These are phyloP conservation scores for Eudyptes chrysolophus DNA, from an alignment of 2,113 vertebrate species.

Conservation along the genomic window DNA sequence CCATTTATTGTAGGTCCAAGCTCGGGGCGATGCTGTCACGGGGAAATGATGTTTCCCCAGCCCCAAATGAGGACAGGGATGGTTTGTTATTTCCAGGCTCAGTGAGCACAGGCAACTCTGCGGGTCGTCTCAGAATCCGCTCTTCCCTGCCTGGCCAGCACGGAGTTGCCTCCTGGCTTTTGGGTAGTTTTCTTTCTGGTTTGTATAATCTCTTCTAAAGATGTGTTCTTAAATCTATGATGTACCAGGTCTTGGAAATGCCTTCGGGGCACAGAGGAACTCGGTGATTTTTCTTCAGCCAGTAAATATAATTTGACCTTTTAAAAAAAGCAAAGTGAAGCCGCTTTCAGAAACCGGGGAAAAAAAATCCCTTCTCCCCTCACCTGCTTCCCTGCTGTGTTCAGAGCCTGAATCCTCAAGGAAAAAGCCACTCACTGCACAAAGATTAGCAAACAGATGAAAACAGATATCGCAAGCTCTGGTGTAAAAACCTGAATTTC, in stretches of 20 bases:
- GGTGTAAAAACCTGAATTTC: not conserved
- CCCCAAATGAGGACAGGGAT: not conserved
- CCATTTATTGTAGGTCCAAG: accelerated
- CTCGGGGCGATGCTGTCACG: accelerated
- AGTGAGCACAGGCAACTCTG: not conserved
- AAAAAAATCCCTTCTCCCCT: not conserved
- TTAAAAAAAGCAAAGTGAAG: not conserved
- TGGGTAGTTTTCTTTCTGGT: not conserved
- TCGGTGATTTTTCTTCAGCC: not conserved
- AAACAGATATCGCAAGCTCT: not conserved
- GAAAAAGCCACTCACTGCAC: not conserved
- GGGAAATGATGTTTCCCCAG: not conserved
- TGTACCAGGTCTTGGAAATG: not conserved
- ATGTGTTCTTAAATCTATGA: not conserved
- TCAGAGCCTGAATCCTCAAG: not conserved
- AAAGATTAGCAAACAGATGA: not conserved
- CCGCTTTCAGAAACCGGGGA: not conserved
- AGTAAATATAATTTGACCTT: not conserved
- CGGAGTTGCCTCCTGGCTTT: not conserved
- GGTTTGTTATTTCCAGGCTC: not conserved
- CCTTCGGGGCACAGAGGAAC: not conserved
- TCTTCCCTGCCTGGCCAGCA: no score
- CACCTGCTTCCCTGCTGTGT: not conserved
- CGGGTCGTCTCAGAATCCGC: not conserved
- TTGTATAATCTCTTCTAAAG: not conserved